Base-by-base conservation (phyloP, 1,140 invertebrate species). In the Hyposmocoma kahamanoa region DNA sequence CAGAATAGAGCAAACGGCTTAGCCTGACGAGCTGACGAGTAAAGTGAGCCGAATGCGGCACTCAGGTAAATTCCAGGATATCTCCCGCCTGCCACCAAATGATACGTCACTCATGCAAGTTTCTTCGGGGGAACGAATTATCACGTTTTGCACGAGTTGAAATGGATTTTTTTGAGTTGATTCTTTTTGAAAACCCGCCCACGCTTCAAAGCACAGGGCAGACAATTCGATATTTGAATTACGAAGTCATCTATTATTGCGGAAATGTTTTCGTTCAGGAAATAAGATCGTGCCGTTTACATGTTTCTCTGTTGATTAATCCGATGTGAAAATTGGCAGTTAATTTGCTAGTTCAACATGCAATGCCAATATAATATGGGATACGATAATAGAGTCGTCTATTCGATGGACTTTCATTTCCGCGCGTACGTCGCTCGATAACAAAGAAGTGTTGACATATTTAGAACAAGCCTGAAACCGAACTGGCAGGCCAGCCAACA, bases 391-490 rank as follows among this genome's bases (percentile, higher is more conserved):
- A 57, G 59, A 62, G 54, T 66, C 53, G 67, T 74, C 72, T 75
- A 68, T 62, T 79, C 69, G 68, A 76, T 79, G 75, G 72, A 69
- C 72, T 80, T 84, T 83, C 78, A 82, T 82, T 84, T 84, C 78
- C 81, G 76, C 71, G 70, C 70, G 59, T 72, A 80, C 67, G 78
- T 75, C 73, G 60, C 59, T 47, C 65, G 77, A 80, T 82, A 78
- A 84, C 81, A 84, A 84, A 84, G 81, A 76, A 77, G 60, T 79
- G 76, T 69, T 79, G 81, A 84, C 78, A 82, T 82, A 82, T 84
- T 84, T 84, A 84, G 81, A 84, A 84, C 81, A 82, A 81, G 78
- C 81, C 81, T 82, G 81, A 84, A 84, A 84, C 78, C 78, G 81
- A 79, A 73, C 62, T 73, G 80, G 28, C 41, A 15, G 36, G 76